Evolutionary conservation across 2,888 invertebrate species (phyloP).

Genomic region (Chrysopilus asiliformis): DNA sequence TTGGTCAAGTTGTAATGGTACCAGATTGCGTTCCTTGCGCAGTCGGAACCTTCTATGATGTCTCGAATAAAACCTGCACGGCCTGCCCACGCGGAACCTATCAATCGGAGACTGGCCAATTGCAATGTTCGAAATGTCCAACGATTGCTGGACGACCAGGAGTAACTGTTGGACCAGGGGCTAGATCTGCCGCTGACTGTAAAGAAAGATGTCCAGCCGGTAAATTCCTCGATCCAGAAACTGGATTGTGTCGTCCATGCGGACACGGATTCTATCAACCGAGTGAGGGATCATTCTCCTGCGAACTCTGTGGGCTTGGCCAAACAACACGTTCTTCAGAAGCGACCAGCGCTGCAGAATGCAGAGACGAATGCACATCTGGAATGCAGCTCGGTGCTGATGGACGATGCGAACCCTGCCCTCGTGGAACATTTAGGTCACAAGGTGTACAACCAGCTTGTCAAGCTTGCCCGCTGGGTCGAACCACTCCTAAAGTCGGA

Average conservation of each 20-base stretch:
- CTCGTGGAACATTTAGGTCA: conserved; percentile 72
- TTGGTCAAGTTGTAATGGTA: conserved; percentile 86
- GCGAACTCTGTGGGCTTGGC: conserved; percentile 75
- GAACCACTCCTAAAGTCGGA: conserved; percentile 78
- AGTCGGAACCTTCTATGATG: conserved; percentile 75
- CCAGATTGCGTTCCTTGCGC: conserved; percentile 91
- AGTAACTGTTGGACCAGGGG: conserved; percentile 75
- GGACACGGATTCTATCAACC: conserved; percentile 91
- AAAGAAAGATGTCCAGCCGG: conserved; percentile 91
- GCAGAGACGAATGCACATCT: conserved; percentile 69
- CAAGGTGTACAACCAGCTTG: conserved; percentile 84
- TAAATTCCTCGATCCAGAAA: conserved; percentile 81
- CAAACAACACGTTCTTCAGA: conserved; percentile 85
- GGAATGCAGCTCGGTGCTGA: conserved; percentile 75
- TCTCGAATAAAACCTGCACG: conserved; percentile 60
- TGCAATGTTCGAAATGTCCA: conserved; percentile 81
- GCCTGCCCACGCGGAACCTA: conserved; percentile 82
- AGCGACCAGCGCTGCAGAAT: conserved; percentile 75
- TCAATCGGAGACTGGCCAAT: conserved; percentile 84
- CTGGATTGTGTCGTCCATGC: conserved; percentile 79
- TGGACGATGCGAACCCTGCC: conserved; percentile 86
- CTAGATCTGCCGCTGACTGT: conserved; percentile 77
- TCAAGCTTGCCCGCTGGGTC: conserved; percentile 71
- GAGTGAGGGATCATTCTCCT: conserved; percentile 78
- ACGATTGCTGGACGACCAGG: conserved; percentile 79